Conservation (phyloP, 2,113 vertebrate genomes). For the Gallinago media region DNA sequence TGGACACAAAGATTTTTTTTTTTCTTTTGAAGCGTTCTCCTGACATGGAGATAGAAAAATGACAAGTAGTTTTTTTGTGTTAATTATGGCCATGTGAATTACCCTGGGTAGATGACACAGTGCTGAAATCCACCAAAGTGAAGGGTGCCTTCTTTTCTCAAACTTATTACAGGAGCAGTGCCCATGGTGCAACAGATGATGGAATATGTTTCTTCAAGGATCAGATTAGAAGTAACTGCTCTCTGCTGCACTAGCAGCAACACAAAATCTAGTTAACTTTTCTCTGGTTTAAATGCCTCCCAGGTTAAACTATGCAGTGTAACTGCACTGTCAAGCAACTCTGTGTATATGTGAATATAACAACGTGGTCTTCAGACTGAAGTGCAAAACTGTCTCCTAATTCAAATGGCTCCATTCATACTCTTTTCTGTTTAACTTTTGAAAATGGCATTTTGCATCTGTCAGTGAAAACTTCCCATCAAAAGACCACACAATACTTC, state of each 20-base stretch:
- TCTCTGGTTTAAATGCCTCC: background rate
- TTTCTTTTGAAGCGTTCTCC: conserved; percentile 1
- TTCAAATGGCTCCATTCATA: background rate
- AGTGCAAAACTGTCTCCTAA: background rate
- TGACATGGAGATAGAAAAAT: background rate
- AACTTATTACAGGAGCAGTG: background rate
- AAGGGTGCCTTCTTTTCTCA: background rate
- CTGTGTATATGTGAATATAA: background rate
- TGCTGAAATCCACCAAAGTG: background rate
- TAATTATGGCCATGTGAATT: conserved; percentile 5
- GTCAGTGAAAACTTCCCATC: background rate
- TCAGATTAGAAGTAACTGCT: background rate
- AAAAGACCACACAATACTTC: background rate
- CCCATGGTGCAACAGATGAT: background rate
- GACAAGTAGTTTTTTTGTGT: background rate
- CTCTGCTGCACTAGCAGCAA: background rate
- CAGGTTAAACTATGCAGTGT: background rate
- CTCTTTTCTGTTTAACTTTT: background rate
- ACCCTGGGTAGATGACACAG: background rate
- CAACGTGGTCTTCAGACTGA: background rate
- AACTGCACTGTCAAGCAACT: background rate
- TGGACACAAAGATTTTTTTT: background rate
- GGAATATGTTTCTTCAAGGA: background rate
- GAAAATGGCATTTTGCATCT: background rate
- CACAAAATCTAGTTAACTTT: background rate